Conservation (phyloP, 2,113 vertebrate species). For the Protobothrops mucrosquamatus region DNA sequence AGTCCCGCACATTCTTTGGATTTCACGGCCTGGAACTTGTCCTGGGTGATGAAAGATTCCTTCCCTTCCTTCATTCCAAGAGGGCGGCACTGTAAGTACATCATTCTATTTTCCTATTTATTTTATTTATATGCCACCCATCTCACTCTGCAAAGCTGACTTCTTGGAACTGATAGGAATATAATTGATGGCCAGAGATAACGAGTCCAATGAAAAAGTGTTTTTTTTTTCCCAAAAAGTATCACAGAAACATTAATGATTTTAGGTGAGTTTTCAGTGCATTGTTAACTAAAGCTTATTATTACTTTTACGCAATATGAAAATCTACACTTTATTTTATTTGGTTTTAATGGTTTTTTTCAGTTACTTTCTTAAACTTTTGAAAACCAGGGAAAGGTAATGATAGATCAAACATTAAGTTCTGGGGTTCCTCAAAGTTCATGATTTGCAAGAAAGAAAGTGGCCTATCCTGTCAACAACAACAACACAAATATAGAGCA, state of each 20-base stretch:
- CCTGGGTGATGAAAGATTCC: slow-evolving; percentile 79
- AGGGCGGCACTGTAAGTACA: slow-evolving; percentile 72
- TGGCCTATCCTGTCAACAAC: neutral
- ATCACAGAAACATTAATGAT: neutral
- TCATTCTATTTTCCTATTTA: neutral
- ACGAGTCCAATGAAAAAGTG: neutral
- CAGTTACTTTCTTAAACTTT: neutral
- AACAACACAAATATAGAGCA: neutral
- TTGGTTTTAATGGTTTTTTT: neutral
- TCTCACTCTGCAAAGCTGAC: neutral
- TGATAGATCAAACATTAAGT: neutral
- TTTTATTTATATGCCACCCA: neutral
- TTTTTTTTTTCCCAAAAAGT: neutral
- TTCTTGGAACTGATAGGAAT: neutral
- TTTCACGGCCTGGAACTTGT: slow-evolving; percentile 71
- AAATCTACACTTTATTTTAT: neutral
- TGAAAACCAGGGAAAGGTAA: neutral
- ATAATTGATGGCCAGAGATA: neutral
- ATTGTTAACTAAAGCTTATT: neutral
- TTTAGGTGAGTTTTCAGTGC: neutral
- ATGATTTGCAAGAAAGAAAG: neutral
- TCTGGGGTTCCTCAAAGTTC: neutral
- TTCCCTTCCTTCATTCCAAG: slow-evolving; percentile 71
- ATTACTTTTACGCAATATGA: neutral
- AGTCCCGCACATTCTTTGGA: slow-evolving; percentile 43